These are phyloP conservation scores for Dryobates pubescens DNA, from an alignment of 2,797 vertebrate genomes.

Conservation along the genomic window DNA sequence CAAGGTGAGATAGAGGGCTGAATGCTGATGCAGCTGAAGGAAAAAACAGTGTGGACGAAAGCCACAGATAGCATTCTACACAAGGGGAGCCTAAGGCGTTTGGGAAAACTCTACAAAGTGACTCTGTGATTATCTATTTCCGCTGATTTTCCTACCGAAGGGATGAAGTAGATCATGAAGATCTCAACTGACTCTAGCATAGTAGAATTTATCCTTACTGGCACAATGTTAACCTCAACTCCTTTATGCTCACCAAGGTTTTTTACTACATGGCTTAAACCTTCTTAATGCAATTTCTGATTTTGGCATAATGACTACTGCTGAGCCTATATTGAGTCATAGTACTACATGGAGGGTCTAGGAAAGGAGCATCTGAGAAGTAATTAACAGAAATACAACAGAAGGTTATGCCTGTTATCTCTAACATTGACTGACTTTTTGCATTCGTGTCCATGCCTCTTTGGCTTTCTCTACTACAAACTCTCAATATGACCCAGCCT, in stretches of 20 bases:
- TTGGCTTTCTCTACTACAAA: background rate
- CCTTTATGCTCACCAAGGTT: background rate
- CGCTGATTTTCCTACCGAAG: background rate
- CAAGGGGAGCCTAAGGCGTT: background rate
- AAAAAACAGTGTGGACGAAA: background rate
- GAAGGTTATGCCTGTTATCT: background rate
- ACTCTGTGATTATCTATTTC: background rate
- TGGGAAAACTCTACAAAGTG: background rate
- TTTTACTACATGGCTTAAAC: background rate
- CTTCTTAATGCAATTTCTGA: background rate
- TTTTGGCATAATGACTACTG: background rate
- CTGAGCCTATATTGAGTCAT: background rate
- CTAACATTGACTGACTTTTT: background rate
- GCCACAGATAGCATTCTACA: background rate
- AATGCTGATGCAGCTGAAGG: background rate
- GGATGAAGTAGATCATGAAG: conserved; percentile 30
- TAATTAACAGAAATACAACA: background rate
- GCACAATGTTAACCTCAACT: background rate
- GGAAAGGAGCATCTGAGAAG: background rate
- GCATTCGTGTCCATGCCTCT: background rate
- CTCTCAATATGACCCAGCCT: background rate
- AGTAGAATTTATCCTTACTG: background rate
- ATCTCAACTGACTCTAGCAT: background rate
- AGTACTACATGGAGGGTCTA: background rate
- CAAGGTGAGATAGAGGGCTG: background rate